Evolutionary conservation across 2,888 invertebrate species (phyloP).

Genomic region (Listrodromus nycthemerus): DNA sequence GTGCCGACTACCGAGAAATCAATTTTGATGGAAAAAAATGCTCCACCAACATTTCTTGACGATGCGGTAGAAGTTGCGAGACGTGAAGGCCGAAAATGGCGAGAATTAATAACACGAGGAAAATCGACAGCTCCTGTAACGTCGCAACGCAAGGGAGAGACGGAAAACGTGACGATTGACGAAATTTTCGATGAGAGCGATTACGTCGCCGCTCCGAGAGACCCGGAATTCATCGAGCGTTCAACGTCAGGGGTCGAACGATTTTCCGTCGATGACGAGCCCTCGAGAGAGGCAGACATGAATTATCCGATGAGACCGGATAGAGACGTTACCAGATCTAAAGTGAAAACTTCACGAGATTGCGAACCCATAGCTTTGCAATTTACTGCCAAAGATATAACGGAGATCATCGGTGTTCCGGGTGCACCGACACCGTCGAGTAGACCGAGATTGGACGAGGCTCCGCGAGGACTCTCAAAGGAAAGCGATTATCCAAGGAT

Average conservation of each 20-base stretch:
- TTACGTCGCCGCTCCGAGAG: not conserved
- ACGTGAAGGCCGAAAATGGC: constrained; percentile 44
- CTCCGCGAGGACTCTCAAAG: constrained; percentile 32
- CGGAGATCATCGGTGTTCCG: constrained; percentile 59
- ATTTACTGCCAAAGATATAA: constrained; percentile 67
- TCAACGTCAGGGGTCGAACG: constrained; percentile 17
- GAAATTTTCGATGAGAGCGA: constrained; percentile 33
- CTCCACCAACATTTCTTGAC: constrained; percentile 55
- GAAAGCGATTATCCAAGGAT: constrained; percentile 65
- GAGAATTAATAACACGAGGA: constrained; percentile 23
- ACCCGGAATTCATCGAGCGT: constrained; percentile 4
- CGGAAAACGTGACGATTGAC: constrained; percentile 20
- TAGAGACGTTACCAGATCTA: constrained; percentile 18
- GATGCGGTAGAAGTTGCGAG: constrained; percentile 53
- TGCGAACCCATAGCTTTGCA: constrained; percentile 57
- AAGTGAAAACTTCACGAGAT: constrained; percentile 36
- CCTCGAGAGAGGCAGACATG: constrained; percentile 28
- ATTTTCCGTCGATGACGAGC: constrained; percentile 38
- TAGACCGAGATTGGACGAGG: constrained; percentile 22
- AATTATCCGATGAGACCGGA: constrained; percentile 26
- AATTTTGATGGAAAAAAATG: constrained; percentile 45
- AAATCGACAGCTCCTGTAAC: constrained; percentile 35
- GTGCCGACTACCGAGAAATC: constrained; percentile 23
- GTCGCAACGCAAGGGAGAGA: constrained; percentile 8
- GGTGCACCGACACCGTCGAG: constrained; percentile 51